Evolutionary conservation across 2,113 vertebrate genomes (phyloP), one percentile per base, ranked within the genome.

Genomic region (Pseudorectes ferrugineus): DNA sequence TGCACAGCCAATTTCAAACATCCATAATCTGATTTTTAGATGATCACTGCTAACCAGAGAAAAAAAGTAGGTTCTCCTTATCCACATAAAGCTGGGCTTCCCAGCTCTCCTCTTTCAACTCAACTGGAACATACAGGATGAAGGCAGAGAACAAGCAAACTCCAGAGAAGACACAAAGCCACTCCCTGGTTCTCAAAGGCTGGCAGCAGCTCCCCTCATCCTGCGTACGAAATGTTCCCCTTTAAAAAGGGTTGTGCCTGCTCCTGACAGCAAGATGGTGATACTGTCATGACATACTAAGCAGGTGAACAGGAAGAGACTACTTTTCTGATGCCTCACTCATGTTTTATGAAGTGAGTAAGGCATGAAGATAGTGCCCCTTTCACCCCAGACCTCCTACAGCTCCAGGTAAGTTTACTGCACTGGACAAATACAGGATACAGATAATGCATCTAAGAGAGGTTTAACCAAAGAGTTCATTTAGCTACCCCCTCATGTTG

Each of bases 351-450:
- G 16, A 76, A 18, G 45, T 21, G 28, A 85, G 20, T 45, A 76
- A 73, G 12, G 16, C n/a, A 52, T 12, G n/a, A 81, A 67, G 45
- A 72, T 1, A 36, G 46, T 3, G 5, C 6, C 9, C 13, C 35
- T 74, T 54, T 43, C 51, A 58, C 6, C 24, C 22, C 20, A 35
- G 25, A 49, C 31, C 45, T 48, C 17, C 84, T 31, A n/a, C 28
- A 75, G 36, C 22, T 87, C 52, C 59, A 43, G 25, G 16, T 63
- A 63, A 49, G 15, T 21, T 46, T 12, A 35, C 24, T 58, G 46
- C 66, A 16, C 10, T 5, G 11, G n/a, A 62, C 22, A 75, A 74
- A 59, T 3, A 52, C 0, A 0, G 38, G 35, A 87, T 10, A 40
- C 21, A 67, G 61, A 54, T 17, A 92, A 81, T 3, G 5, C 18